A percentile compares a stretch with the other conserved stretches of the same genome.
phyloP scores from a whole-genome alignment of 2,888 invertebrate genomes.

The Sacculina carcini region DNA sequence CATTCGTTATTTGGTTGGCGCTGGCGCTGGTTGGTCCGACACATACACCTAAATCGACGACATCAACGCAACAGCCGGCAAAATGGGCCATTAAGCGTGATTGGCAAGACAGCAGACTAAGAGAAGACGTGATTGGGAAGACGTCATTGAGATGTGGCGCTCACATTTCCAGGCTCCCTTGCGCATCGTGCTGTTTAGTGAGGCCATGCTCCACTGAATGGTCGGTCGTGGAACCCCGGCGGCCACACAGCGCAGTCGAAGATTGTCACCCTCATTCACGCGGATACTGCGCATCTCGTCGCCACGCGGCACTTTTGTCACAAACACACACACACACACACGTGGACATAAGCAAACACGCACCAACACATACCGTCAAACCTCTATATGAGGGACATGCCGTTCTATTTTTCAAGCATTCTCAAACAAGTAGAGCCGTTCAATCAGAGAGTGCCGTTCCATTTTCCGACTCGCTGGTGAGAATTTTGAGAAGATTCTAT shows the following conservation, averaged over 20 bases:
- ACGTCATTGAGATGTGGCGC: neutral
- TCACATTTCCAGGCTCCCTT: constrained; percentile 12
- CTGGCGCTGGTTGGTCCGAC: neutral
- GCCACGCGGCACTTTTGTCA: neutral
- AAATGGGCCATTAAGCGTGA: neutral
- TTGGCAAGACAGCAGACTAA: neutral
- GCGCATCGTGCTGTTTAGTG: constrained; percentile 7
- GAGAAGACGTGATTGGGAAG: neutral
- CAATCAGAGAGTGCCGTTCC: too few relatives aligned
- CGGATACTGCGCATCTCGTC: constrained; percentile 26
- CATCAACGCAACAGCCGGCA: neutral
- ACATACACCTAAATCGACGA: too few relatives aligned
- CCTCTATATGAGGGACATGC: too few relatives aligned
- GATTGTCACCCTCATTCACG: constrained; percentile 50
- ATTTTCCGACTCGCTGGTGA: too few relatives aligned
- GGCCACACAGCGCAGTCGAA: constrained; percentile 53
- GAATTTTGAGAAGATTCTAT: too few relatives aligned
- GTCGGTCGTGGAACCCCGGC: constrained; percentile 47
- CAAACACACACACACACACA: too few relatives aligned
- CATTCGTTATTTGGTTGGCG: neutral
- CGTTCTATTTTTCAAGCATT: too few relatives aligned
- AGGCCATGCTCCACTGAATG: constrained; percentile 36
- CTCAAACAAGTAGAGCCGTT: too few relatives aligned
- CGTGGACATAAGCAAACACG: too few relatives aligned
- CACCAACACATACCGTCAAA: too few relatives aligned